These are phyloP conservation scores for Sebastes iracundus DNA, from an alignment of 2,797 vertebrate genomes.

Conservation along the genomic window DNA sequence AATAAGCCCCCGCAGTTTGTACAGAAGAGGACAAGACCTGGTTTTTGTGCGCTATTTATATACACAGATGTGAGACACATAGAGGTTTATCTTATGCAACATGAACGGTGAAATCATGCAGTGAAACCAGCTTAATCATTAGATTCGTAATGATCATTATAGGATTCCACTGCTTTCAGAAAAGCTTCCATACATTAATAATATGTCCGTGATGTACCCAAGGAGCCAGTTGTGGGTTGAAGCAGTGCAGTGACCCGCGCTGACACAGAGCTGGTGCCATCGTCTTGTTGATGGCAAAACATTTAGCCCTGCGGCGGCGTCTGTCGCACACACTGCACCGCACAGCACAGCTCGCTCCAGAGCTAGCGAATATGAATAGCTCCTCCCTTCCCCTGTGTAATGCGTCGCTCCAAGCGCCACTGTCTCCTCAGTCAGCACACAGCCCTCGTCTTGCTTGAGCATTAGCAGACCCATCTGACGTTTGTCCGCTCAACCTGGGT, in stretches of 20 bases:
- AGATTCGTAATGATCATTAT: neutral
- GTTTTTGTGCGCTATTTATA: neutral
- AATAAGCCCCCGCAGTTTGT: neutral
- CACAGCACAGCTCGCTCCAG: conserved; percentile 15
- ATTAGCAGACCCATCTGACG: conserved; percentile 46
- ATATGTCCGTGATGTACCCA: neutral
- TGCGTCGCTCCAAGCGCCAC: conserved; percentile 21
- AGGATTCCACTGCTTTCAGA: neutral
- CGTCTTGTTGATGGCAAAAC: conserved; percentile 52
- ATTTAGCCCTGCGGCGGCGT: conserved; percentile 26
- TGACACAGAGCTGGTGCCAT: conserved; percentile 45
- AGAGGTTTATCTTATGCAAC: neutral
- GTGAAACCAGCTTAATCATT: neutral
- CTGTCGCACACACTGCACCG: conserved; percentile 18
- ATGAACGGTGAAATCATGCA: neutral
- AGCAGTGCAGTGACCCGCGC: conserved; percentile 24
- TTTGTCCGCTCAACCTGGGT: conserved; percentile 59
- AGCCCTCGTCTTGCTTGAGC: conserved; percentile 11
- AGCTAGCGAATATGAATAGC: conserved; percentile 31
- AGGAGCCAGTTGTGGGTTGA: neutral
- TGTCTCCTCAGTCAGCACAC: conserved; percentile 8
- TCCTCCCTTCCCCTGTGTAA: conserved; percentile 39
- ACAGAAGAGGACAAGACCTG: neutral
- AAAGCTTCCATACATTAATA: neutral
- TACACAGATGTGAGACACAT: neutral